Conservation (phyloP, 2,888 invertebrate genomes). For the Seladonia tumulorum region DNA sequence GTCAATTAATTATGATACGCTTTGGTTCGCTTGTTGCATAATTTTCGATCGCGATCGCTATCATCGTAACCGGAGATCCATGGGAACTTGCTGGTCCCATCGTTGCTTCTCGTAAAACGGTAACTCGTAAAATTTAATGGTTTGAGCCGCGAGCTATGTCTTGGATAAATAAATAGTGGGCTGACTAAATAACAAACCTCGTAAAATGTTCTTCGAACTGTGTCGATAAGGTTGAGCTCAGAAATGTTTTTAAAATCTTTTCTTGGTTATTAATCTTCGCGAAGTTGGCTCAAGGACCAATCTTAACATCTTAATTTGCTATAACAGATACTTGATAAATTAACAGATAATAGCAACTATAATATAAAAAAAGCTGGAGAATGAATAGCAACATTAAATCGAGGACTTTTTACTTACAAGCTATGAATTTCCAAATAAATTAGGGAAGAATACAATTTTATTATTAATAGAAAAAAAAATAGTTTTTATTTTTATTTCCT, state of each 20-base stretch:
- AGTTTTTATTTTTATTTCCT: too few species aligned
- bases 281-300: background rate
- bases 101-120: constrained; percentile 9
- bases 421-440: too few species aligned
- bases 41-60: background rate
- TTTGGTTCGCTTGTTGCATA: background rate
- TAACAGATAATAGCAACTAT: background rate
- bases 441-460: too few species aligned
- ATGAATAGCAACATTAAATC: background rate
- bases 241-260: background rate
- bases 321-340: background rate
- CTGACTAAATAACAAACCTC: background rate
- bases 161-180: background rate
- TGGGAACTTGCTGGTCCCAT: constrained; percentile 27
- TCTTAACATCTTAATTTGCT: background rate
- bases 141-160: background rate
- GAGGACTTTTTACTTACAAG: too few species aligned
- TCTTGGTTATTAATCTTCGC: background rate
- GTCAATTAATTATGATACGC: background rate
- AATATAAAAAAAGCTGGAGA: background rate
- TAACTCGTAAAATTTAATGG: constrained; percentile 38
- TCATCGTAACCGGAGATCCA: background rate
- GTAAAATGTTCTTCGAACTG: background rate
- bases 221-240: background rate
- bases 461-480: too few species aligned